phyloP scores from a whole-genome alignment of 2,888 invertebrate species.

The Tiliacea aurago region DNA sequence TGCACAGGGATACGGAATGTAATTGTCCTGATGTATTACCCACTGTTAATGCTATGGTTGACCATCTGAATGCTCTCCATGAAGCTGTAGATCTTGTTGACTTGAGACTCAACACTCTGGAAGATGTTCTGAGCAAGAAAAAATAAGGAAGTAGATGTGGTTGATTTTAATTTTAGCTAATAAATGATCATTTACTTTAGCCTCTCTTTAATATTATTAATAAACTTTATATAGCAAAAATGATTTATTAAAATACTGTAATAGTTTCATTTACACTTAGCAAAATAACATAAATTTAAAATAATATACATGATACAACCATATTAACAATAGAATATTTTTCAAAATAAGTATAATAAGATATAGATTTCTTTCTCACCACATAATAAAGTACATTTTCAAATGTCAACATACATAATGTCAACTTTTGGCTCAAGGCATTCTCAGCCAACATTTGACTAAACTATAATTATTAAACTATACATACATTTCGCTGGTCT shows the following conservation, averaged over 20 bases:
- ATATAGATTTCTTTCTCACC: too few relatives aligned
- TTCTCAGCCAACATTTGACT: slow-evolving; percentile 25
- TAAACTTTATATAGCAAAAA: slow-evolving; percentile 55
- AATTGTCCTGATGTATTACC: slow-evolving; percentile 86
- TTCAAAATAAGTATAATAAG: slow-evolving; percentile 33
- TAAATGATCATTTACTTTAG: slow-evolving; percentile 30
- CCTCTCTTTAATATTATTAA: slow-evolving; percentile 33
- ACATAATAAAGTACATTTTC: too few relatives aligned
- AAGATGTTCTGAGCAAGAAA: slow-evolving; percentile 80
- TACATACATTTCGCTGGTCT: slow-evolving; percentile 46
- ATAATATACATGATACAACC: slow-evolving; percentile 51
- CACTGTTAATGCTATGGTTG: slow-evolving; percentile 89
- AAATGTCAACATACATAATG: too few relatives aligned
- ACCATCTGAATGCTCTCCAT: slow-evolving; percentile 90
- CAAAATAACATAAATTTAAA: slow-evolving; percentile 56
- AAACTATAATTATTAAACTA: slow-evolving; percentile 5
- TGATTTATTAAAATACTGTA: slow-evolving; percentile 72
- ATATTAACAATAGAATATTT: slow-evolving; percentile 38
- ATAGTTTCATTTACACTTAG: slow-evolving; percentile 54
- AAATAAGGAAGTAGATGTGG: slow-evolving; percentile 31
- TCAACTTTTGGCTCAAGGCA: slow-evolving; percentile 56
- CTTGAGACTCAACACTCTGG: slow-evolving; percentile 88
- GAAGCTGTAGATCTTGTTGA: slow-evolving; percentile 90
- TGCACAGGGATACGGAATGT: slow-evolving; percentile 77
- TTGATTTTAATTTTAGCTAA: slow-evolving; percentile 17